Conservation (phyloP, 2,888 invertebrate genomes). For the Sepioteuthis lessoniana region DNA sequence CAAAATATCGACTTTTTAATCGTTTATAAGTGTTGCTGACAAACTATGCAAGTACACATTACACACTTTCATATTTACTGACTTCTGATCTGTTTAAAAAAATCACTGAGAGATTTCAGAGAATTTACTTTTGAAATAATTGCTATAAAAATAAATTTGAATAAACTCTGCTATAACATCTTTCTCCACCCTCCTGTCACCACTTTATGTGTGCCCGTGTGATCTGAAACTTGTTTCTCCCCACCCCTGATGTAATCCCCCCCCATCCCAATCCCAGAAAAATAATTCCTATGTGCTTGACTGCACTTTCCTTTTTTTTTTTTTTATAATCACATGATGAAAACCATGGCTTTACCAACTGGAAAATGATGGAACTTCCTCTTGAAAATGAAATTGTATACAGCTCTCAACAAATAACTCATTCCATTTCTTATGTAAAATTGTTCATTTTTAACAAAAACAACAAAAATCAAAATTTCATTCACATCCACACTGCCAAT, state of each 20-base stretch:
- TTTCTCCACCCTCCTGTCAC: not conserved
- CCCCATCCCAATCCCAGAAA: too few relatives aligned
- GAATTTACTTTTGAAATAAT: not conserved
- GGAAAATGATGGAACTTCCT: not conserved
- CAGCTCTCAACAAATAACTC: not conserved
- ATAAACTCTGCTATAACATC: not conserved
- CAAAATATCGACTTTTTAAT: too few relatives aligned
- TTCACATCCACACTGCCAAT: not conserved
- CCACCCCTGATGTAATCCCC: not conserved
- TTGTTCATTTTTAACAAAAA: not conserved
- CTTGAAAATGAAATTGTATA: not conserved
- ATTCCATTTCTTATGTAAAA: not conserved
- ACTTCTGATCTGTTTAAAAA: not conserved
- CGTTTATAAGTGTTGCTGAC: too few relatives aligned
- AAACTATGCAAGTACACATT: too few relatives aligned
- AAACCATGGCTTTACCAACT: not conserved
- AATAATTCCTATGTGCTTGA: not conserved
- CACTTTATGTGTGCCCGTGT: not conserved
- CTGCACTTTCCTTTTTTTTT: not conserved
- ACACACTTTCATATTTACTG: too few relatives aligned
- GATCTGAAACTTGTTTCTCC: not conserved
- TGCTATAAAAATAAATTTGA: not conserved
- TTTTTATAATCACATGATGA: not conserved
- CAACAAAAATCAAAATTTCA: not conserved
- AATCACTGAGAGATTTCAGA: not conserved